Base-by-base conservation (phyloP, 1,140 invertebrate species). In the Drosophila ambigua region DNA sequence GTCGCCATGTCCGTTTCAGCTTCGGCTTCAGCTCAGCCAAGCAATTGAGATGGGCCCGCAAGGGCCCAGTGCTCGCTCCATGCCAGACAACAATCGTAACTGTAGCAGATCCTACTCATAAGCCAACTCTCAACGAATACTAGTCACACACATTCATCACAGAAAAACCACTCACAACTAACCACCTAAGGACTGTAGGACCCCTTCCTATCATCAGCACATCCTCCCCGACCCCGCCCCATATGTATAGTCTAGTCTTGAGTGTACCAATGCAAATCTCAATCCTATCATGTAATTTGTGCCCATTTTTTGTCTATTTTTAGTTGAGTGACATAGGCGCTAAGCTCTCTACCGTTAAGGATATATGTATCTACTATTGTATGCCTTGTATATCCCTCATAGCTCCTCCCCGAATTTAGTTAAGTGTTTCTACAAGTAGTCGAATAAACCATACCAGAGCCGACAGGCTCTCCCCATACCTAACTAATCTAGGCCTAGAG, bases 121-220 rank as follows among this genome's bases (percentile, higher is more conserved):
- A 87, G 83, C 83, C 79, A 83, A 83, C 73, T 64, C 51, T 83
- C 71, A 83, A 83, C 61, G 72, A 84, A 87, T 88, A 79, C 82
- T 87, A 87, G 82, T 87, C 82, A 87, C 23, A 24, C 82, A 79
- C 74, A 39, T 72, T 68, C 23, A 53, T 31, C 61, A 35, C 31
- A 31, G 8, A 28, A n/a, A 20, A 59, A 59, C 48, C 48, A 63
- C 64, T 57, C 54, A 60, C 48, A 57, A 72, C 44, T 69, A 75
- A 83, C 80, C 79, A 83, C 80, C 80, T 72, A 69, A 68, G 15
- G 62, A 57, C 61, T 45, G 41, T 44, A 49, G 54, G 20, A 35
- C 45, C 11, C 39, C 31, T 13, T 23, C 23, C 11, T 63, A 23
- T 24, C 24, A 62, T 20, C 35, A 44, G 31, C 31, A 0, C 31